Evolutionary conservation across 1,140 invertebrate genomes (phyloP), one percentile per base, ranked within the genome.

Genomic region (Palaemon carinicauda): DNA sequence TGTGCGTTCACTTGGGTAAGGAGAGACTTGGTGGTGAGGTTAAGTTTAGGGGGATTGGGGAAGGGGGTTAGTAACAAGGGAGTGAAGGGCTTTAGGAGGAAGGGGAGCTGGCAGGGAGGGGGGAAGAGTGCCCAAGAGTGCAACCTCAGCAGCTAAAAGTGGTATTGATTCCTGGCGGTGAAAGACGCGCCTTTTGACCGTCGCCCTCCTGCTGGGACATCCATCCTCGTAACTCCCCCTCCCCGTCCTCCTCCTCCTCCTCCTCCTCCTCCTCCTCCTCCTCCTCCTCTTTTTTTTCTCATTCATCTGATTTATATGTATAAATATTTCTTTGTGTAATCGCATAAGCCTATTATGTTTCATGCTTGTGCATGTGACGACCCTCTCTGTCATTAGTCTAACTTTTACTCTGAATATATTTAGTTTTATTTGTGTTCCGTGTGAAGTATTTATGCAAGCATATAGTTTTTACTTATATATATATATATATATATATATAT

Each of bases 131-230:
- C 65, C 65, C 65, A 69, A 69, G 65, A 27, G 65, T 69, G 29
- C 65, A 69, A 69, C 65, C 65, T 69, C 65, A 69, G 65, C 65
- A 69, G 65, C 65, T 69, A 69, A 69, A 69, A 69, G 65, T 69
- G 65, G 65, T 69, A 69, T 69, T 69, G 65, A 69, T 69, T 69
- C 65, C 17, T 69, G 65, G 65, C 29, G 65, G 65, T 69, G 65
- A 69, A 69, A 69, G 65, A 69, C 65, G 65, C 65, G 65, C 24
- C 65, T 69, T 69, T 69, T 69, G 65, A 69, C 65, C 65, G 65
- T 31, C 65, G 65, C 29, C 65, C 41, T 41, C 33, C 33, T 41
- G 33, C 33, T 41, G 33, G 33, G 33, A 41, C 33, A 41, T 41
- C 33, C 33, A 41, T 41, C 33, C 33, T 41, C 19, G n/a, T n/a